phyloP scores from a whole-genome alignment of 2,113 vertebrate species.

The Rhabdornis inornatus region DNA sequence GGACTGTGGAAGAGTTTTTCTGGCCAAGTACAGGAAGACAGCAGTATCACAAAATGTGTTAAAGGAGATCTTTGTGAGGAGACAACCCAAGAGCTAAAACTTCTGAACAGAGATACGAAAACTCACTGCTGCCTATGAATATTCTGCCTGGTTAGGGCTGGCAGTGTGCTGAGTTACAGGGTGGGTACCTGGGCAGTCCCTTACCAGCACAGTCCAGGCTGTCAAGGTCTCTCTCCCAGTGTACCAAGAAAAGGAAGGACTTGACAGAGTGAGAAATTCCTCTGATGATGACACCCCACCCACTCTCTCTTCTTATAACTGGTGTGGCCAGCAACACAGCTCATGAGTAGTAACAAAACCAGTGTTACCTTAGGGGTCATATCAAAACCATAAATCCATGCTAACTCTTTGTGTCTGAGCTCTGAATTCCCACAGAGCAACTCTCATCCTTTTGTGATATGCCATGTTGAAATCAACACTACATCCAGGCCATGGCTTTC shows the following conservation, averaged over 20 bases:
- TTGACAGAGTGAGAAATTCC: neutral
- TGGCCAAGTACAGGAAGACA: neutral
- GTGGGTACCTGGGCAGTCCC: too few relatives aligned
- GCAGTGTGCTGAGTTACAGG: neutral
- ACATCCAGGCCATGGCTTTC: neutral
- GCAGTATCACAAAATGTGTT: neutral
- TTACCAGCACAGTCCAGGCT: neutral
- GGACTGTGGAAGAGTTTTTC: neutral
- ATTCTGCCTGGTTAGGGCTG: neutral
- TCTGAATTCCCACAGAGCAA: neutral
- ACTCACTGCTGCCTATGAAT: neutral
- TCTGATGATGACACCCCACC: neutral
- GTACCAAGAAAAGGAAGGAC: neutral
- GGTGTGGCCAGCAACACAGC: neutral
- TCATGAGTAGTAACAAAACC: neutral
- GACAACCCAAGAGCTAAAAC: neutral
- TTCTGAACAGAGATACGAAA: neutral
- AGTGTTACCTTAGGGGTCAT: neutral
- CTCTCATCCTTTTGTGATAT: neutral
- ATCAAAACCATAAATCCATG: neutral
- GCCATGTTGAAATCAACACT: neutral
- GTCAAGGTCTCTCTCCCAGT: neutral
- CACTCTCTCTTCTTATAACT: neutral
- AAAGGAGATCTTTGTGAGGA: neutral
- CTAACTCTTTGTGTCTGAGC: neutral